Evolutionary conservation across 2,797 vertebrate genomes (phyloP), one percentile per base, ranked within the genome.

Genomic region (Brotula barbata): DNA sequence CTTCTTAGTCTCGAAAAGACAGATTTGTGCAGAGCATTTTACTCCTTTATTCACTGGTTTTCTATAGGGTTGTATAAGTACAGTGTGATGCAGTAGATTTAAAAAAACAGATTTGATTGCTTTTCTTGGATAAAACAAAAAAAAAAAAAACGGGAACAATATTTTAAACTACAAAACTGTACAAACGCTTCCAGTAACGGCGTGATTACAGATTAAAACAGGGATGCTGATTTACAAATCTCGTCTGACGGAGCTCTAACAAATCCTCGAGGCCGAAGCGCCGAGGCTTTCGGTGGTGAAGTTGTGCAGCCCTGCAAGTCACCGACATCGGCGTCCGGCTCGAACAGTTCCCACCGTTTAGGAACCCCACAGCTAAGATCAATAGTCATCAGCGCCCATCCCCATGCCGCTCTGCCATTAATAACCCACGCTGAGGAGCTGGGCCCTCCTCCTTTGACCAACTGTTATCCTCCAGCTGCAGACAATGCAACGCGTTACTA

Each of bases 381-480:
- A 71, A 85, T 87, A 86, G 73, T 83, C 81, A 85, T 86, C 85
- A 89, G 69, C 77, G 72, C 68, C 73, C 79, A 62, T 78, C 78
- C 65, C 71, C 53, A 64, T 45, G 6, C 83, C n/a, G 45, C 69
- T 59, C 67, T 13, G 49, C 78, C 86, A 82, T 85, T 83, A 84
- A 85, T 85, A 86, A 86, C 78, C 66, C 15, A n/a, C 71, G 15
- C 68, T 64, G 82, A 84, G 78, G 64, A 55, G 64, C 72, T 69
- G 61, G 55, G 65, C 65, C 64, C 77, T 81, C 64, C 41, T 5
- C 56, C 72, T 59, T 79, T 66, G 72, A 81, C 80, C 82, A 77
- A 75, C 82, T 82, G 58, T 84, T 86, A 75, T 83, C 77, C 78
- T 82, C 70, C 68, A 70, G 64, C 76, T 20, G 52, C 60, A 55